These are phyloP conservation scores for Rhopalosiphum maidis DNA, from an alignment of 1,140 invertebrate genomes.

Conservation along the genomic window DNA sequence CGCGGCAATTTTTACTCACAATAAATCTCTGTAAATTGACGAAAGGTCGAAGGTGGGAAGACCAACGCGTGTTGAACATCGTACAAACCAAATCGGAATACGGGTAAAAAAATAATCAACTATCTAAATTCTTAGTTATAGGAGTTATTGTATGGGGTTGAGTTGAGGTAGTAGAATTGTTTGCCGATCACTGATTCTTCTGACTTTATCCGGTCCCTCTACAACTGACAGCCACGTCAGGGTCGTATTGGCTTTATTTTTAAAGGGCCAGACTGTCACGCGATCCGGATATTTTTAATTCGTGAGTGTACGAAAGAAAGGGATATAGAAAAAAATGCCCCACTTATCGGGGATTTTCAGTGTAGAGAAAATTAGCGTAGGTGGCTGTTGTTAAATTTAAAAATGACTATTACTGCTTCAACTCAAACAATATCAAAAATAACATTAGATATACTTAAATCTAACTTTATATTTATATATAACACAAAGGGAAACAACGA, in stretches of 20 bases:
- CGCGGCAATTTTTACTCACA: neutral
- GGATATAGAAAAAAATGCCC: neutral
- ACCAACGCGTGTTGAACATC: neutral
- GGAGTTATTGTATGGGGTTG: neutral
- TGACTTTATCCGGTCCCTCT: neutral
- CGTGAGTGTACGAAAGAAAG: neutral
- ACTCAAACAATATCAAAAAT: neutral
- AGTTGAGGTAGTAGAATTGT: neutral
- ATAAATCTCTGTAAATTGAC: neutral
- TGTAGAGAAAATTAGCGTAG: neutral
- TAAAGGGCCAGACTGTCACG: neutral
- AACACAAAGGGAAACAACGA: neutral
- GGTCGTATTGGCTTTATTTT: neutral
- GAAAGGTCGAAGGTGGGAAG: neutral
- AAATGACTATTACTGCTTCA: neutral
- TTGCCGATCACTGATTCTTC: neutral
- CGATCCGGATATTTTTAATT: neutral
- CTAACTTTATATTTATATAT: neutral
- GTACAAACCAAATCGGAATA: neutral
- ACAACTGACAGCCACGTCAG: neutral
- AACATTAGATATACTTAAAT: neutral
- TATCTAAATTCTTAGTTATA: neutral
- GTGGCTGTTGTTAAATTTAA: constrained; percentile 27
- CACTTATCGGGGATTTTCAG: constrained; percentile 1
- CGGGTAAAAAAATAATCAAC: neutral